Evolutionary conservation across 2,113 vertebrate genomes (phyloP).

Genomic region (Myiagra hebetior): DNA sequence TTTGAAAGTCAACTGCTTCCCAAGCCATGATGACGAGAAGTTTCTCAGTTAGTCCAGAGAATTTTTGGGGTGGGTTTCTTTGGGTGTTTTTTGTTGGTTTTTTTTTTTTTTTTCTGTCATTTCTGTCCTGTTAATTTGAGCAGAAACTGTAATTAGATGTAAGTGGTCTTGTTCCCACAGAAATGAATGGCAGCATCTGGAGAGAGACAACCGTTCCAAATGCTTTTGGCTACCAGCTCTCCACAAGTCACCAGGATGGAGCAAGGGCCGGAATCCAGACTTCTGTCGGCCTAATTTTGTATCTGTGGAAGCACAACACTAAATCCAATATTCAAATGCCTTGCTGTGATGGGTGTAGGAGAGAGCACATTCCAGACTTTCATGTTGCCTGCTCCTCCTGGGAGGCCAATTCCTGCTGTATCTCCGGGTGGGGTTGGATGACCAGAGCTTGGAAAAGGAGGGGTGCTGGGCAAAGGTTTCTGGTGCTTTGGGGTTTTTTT

Average conservation of each 20-base stretch:
- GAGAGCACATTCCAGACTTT: conserved; percentile 71
- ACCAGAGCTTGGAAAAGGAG: background rate
- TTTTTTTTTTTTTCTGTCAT: conserved; percentile 66
- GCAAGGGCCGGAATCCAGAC: conserved; percentile 77
- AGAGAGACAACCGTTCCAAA: conserved; percentile 82
- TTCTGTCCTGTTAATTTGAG: conserved; percentile 83
- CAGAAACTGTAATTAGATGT: conserved; percentile 84
- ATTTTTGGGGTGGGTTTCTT: background rate
- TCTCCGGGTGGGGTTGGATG: conserved; percentile 10
- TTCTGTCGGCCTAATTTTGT: conserved; percentile 81
- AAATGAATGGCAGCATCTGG: conserved; percentile 84
- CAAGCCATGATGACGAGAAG: conserved; percentile 25
- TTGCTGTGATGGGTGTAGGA: conserved; percentile 64
- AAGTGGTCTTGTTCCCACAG: conserved; percentile 83
- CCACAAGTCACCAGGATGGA: conserved; percentile 73
- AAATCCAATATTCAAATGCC: conserved; percentile 77
- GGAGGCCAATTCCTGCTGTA: background rate
- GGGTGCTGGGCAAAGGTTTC: background rate
- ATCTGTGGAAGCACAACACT: conserved; percentile 71
- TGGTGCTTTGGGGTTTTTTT: background rate
- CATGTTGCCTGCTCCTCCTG: conserved; percentile 50
- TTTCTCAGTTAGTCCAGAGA: conserved; percentile 57
- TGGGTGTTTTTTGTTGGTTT: background rate
- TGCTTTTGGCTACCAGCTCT: conserved; percentile 75
- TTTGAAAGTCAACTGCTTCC: conserved; percentile 45